Evolutionary conservation across 2,888 invertebrate species (phyloP).

Genomic region (Tetropium fuscum): DNA sequence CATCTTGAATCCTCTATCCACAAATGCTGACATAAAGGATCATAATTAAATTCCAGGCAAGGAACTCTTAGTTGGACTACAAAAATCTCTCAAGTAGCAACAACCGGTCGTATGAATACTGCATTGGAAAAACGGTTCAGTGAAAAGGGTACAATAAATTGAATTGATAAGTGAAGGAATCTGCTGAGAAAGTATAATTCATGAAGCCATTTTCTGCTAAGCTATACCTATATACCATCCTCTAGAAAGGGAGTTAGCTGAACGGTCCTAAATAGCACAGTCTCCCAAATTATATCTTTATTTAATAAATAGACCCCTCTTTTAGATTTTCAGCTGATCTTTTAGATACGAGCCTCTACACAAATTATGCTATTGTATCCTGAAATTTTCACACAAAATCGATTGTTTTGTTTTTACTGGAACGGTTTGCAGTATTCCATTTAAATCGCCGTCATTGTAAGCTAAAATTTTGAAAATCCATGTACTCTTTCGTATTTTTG

Average conservation of each 20-base stretch:
- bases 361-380: constrained; percentile 2
- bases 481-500: too few relatives aligned
- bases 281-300: not conserved
- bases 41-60: not conserved
- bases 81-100: not conserved
- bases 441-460: too few relatives aligned
- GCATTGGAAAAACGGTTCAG: not conserved
- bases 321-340: too few relatives aligned
- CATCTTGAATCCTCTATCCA: too few relatives aligned
- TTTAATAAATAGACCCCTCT: not conserved
- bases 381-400: not conserved
- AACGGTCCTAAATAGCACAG: not conserved
- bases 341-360: not conserved
- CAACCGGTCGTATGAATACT: constrained; percentile 5
- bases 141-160: constrained; percentile 6
- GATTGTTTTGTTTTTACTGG: not conserved
- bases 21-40: not conserved
- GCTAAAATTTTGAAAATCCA: too few relatives aligned
- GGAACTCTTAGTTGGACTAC: not conserved
- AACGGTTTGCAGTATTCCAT: too few relatives aligned
- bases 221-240: not conserved
- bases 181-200: not conserved
- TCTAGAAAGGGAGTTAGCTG: too few relatives aligned
- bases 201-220: constrained; percentile 1
- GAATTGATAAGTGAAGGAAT: constrained; percentile 4